These are phyloP conservation scores for Neodon shergylaensis DNA, from an alignment of 2,113 vertebrate genomes.

Conservation along the genomic window DNA sequence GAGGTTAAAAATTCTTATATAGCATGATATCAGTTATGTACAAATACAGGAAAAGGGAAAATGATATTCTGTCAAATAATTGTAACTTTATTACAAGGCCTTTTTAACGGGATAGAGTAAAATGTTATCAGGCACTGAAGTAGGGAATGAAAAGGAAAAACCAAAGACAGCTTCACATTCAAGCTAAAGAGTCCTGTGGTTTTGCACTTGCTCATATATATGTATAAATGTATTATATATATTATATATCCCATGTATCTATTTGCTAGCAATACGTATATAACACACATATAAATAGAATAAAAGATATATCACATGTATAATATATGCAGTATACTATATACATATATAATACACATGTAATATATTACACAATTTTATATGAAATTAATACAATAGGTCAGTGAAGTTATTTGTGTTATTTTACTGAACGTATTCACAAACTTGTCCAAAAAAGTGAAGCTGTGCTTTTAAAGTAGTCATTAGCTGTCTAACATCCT, in stretches of 20 bases:
- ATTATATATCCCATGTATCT: neutral
- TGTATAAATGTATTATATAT: neutral
- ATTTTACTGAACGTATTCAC: neutral
- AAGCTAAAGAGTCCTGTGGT: neutral
- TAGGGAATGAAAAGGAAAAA: neutral
- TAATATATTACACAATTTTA: neutral
- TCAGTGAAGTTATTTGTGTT: neutral
- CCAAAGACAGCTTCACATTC: neutral
- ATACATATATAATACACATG: neutral
- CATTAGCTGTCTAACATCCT: neutral
- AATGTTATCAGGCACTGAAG: neutral
- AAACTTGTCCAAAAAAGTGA: neutral
- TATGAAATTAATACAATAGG: neutral
- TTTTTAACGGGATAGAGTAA: neutral
- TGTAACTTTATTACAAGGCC: neutral
- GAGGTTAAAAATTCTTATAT: neutral
- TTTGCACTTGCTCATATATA: neutral
- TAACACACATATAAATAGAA: neutral
- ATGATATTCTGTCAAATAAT: neutral
- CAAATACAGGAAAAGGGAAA: conserved; percentile 15
- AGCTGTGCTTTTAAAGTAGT: neutral
- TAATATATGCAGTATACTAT: neutral
- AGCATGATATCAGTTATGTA: neutral
- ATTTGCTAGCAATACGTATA: neutral
- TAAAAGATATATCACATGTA: neutral